Conservation (phyloP, 2,888 invertebrate genomes). For the Troilus luridus region DNA sequence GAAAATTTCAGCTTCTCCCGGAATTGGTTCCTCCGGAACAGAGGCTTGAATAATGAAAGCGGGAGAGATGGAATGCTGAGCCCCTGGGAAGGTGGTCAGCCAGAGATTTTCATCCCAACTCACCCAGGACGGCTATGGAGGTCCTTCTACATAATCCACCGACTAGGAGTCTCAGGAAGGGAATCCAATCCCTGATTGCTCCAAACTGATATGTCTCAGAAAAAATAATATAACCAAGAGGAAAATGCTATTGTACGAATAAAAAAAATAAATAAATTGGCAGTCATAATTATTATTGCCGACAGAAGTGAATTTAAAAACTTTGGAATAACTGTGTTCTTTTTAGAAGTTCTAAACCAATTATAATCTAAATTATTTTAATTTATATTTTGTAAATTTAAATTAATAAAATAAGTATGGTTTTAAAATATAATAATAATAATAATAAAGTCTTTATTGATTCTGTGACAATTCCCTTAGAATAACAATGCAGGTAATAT, state of each 20-base stretch:
- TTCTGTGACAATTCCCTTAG: too few species aligned
- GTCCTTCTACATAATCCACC: background rate
- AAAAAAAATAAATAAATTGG: too few species aligned
- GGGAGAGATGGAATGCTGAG: conserved; percentile 12
- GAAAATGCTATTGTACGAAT: background rate
- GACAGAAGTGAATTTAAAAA: too few species aligned
- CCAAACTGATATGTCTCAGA: background rate
- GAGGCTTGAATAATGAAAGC: background rate
- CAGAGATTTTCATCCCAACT: background rate
- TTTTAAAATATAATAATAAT: too few species aligned
- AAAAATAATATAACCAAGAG: background rate
- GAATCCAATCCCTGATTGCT: conserved; percentile 4
- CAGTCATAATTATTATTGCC: too few species aligned
- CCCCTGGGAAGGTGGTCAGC: background rate
- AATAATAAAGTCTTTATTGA: too few species aligned
- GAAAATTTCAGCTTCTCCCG: conserved; percentile 16
- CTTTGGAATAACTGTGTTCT: too few species aligned
- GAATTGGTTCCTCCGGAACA: conserved; percentile 32
- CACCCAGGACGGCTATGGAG: background rate
- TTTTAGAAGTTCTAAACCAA: too few species aligned
- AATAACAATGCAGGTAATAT: too few species aligned
- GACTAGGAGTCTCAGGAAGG: background rate
- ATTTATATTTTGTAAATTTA: too few species aligned
- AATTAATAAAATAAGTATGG: too few species aligned
- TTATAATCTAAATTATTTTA: too few species aligned